Evolutionary conservation across 2,797 vertebrate species (phyloP), one percentile per base, ranked within the genome.

Genomic region (Emydoidea blandingii): DNA sequence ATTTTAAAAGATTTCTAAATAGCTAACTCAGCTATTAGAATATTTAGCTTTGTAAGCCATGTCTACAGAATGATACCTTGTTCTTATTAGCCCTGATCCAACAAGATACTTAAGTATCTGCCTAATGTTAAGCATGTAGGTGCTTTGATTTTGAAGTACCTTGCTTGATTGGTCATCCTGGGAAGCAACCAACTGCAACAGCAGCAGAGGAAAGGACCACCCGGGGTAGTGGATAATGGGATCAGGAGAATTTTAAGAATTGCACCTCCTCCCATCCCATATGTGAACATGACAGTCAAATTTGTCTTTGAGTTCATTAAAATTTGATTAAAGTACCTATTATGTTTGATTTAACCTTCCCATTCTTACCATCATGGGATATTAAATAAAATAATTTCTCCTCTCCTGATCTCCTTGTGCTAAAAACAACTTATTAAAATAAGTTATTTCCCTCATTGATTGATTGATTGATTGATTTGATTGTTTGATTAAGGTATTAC

Each of bases 1-100:
- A 79, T 83, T 93, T 86, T 90, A 89, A 88, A 91, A 81, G 21
- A 53, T 68, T 41, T 37, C 12, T 78, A 79, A 92, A 88, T 19
- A 34, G 3, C 49, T 94, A 83, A 57, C 87, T 87, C 88, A 82
- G 34, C 31, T 53, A 87, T 53, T 81, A 27, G 41, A 88, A 1
- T 41, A 14, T 29, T 91, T 12, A 92, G 25, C 3, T 88, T 41
- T 86, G 50, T 62, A 62, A 18, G 49, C 31, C 79, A 27, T 85
- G 44, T 12, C 53, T 31, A 12, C 52, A n/a, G 72, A 86, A 89
- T 18, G 25, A 79, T 16, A 83, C 3, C 65, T 89, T 27, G 31
- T 2, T 87, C 16, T 14, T 53, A 74, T 47, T 5, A 86, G 11
- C 12, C 25, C n/a, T 4, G 8, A 85, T 18, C 18, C 15, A 31